A percentile compares a stretch with the other conserved stretches of the same genome.
phyloP scores from a whole-genome alignment of 2,797 vertebrate species.

The Macroramphosus scolopax region DNA sequence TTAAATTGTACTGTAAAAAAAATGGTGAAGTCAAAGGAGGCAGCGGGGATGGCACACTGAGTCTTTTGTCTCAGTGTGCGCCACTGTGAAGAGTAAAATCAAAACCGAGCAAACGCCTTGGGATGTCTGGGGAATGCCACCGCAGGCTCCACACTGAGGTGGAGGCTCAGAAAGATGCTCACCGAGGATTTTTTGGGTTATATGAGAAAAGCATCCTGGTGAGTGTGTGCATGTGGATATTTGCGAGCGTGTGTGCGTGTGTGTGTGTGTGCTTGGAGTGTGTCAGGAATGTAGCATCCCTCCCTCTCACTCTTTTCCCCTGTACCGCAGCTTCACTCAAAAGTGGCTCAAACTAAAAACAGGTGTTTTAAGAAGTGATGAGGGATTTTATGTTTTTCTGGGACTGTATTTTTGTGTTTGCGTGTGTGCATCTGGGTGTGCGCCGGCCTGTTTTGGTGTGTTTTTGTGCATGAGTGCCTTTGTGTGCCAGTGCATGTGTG shows the following conservation, averaged over 20 bases:
- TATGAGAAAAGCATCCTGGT: slow-evolving; percentile 45
- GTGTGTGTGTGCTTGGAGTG: slow-evolving; percentile 16
- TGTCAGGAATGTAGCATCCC: slow-evolving; percentile 46
- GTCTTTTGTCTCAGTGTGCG: slow-evolving; percentile 52
- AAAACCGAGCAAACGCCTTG: slow-evolving; percentile 46
- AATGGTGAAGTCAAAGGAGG: slow-evolving; percentile 33
- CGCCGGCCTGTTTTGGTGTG: slow-evolving; percentile 12
- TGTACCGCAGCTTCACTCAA: slow-evolving; percentile 39
- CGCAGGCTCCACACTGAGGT: slow-evolving; percentile 43
- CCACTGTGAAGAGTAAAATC: slow-evolving; percentile 47
- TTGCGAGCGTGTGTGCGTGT: no score
- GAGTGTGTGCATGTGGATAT: slow-evolving; percentile 29
- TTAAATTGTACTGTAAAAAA: slow-evolving; percentile 53
- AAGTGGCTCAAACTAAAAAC: slow-evolving; percentile 58
- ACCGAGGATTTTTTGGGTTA: slow-evolving; percentile 45
- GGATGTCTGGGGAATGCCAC: slow-evolving; percentile 57
- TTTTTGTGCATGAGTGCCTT: slow-evolving; percentile 12
- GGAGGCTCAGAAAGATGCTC: slow-evolving; percentile 48
- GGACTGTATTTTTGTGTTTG: slow-evolving; percentile 20
- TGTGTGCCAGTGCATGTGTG: slow-evolving; percentile 30
- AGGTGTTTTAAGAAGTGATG: slow-evolving; percentile 36
- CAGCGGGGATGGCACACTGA: slow-evolving; percentile 24
- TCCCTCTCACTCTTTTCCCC: slow-evolving; percentile 25
- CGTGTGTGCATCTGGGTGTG: slow-evolving; percentile 16
- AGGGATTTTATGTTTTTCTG: slow-evolving; percentile 26